Evolutionary conservation across 2,113 vertebrate genomes (phyloP).

Genomic region (Mobula birostris): DNA sequence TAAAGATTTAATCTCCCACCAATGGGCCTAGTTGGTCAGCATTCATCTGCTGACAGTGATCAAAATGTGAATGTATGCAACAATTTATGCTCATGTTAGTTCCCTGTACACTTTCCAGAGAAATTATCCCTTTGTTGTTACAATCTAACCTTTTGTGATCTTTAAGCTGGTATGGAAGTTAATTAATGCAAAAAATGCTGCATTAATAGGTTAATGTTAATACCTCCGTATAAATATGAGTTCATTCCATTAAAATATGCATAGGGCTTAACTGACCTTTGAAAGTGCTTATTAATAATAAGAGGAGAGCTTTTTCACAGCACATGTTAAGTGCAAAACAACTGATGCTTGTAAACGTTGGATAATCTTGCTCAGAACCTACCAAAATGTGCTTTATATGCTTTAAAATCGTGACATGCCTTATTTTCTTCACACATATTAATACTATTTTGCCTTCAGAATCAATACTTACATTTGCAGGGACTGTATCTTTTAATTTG

Average conservation of each 20-base stretch:
- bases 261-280: not conserved
- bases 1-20: slow-evolving; percentile 16
- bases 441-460: not conserved
- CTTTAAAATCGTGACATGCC: not conserved
- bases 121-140: slow-evolving; percentile 26
- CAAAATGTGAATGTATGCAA: not conserved
- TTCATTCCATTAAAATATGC: slow-evolving; percentile 17
- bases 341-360: slow-evolving; percentile 10
- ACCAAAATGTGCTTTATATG: not conserved
- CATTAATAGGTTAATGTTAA: not conserved
- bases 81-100: not conserved
- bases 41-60: not conserved
- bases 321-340: slow-evolving; percentile 1
- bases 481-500: not conserved
- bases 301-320: not conserved
- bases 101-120: not conserved
- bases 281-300: slow-evolving; percentile 30
- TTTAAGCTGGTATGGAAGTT: not conserved
- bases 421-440: not conserved
- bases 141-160: slow-evolving; percentile 26
- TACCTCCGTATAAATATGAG: not conserved
- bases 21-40: not conserved
- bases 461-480: not conserved
- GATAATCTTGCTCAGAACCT: not conserved
- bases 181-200: slow-evolving; percentile 16